A percentile compares a stretch with the other conserved stretches of the same genome.
Evolutionary conservation across 1,140 invertebrate species (phyloP).

Genomic region (Heliconius himera): DNA sequence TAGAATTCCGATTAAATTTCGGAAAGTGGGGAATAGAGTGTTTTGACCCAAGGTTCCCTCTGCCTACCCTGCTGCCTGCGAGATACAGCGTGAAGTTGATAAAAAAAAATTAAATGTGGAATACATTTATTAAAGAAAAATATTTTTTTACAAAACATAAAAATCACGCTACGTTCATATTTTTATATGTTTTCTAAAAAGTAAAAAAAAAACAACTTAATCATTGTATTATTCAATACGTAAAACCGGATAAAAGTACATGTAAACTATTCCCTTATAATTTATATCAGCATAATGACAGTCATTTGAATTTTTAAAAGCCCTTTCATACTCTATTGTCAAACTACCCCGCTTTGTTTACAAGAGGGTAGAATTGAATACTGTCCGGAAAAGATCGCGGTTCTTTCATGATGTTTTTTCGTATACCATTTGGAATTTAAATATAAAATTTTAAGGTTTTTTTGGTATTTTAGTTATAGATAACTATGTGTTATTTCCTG

Average conservation of each 20-base stretch:
- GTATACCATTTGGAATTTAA: neutral
- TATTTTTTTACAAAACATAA: no score
- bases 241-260: neutral
- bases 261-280: conserved; percentile 5
- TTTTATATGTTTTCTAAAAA: no score
- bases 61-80: no score
- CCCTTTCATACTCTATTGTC: neutral
- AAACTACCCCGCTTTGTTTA: conserved; percentile 10
- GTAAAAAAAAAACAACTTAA: no score
- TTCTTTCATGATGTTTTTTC: neutral
- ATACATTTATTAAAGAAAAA: no score
- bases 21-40: no score
- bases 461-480: neutral
- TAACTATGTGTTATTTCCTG: no score
- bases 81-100: no score
- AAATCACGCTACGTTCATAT: no score
- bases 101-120: no score
- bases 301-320: neutral
- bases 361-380: conserved; percentile 8
- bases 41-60: no score
- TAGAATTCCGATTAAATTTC: no score
- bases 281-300: conserved; percentile 12
- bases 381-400: neutral
- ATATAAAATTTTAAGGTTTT: neutral
- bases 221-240: neutral